Base-by-base conservation (phyloP, 2,113 vertebrate genomes). In the Atlantisia rogersi region DNA sequence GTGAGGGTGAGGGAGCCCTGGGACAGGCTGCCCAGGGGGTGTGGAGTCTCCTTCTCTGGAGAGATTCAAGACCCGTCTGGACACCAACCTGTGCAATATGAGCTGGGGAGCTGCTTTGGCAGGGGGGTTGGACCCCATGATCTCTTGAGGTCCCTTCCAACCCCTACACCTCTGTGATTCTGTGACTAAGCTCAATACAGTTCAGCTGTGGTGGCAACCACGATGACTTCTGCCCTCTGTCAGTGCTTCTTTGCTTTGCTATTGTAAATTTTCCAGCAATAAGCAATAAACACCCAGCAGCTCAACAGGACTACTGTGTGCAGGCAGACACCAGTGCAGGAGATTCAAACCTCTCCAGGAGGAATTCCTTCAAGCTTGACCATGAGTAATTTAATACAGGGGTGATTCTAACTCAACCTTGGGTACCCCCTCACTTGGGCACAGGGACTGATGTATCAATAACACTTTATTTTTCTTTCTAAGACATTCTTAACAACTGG, bases 201-300 rank as follows among this genome's bases (percentile, higher is more conserved):
- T 21, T 2, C 24, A 12, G 10, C 19, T 13, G 3, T 1, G 5
- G 2, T 21, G 53, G 4, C 35, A 5, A 8, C 11, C 28, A 31
- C 25, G 62, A 12, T 20, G 32, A 6, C 12, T 70, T 12, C 74
- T 80, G 62, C 79, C 37, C 14, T 3, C 9, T 42, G 5, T 28
- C 17, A 22, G 53, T 6, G 39, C 19, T 60, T 1, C n/a, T 32
- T 31, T 12, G 26, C 55, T 5, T 5, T 5, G 3, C 6, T 8
- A 10, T 0, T 0, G 10, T 37, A 7, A 7, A 2, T 15, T 53
- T 28, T 53, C 52, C 14, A 10, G 46, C 18, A 37, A 35, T 12
- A 44, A 35, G 56, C 68, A 37, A 35, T 12, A 44, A 35, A 44
- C 68, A 53, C 6, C 68, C 37, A 6, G 56, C 48, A 19, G 31